Evolutionary conservation across 2,797 vertebrate species (phyloP).

Genomic region (Premnoplex brunnescens): DNA sequence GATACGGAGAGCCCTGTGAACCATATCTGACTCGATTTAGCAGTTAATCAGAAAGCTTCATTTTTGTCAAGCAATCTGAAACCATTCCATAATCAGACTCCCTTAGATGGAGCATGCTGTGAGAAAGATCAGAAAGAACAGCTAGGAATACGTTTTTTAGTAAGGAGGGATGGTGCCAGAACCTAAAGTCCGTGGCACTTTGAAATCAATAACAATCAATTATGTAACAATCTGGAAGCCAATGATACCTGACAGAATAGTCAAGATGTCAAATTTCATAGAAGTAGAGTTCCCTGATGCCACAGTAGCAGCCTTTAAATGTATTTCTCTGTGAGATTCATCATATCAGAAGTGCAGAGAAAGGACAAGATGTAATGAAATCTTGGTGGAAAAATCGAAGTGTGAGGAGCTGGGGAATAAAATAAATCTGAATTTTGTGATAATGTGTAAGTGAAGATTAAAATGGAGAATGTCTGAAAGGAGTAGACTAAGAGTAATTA

Average conservation of each 20-base stretch:
- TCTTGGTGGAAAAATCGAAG: not conserved
- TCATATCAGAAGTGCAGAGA: not conserved
- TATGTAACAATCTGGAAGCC: slow-evolving; percentile 30
- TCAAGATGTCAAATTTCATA: slow-evolving; percentile 20
- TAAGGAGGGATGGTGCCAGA: not conserved
- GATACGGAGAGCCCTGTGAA: not conserved
- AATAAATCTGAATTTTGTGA: not conserved
- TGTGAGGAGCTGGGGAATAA: not conserved
- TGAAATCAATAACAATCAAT: slow-evolving; percentile 51
- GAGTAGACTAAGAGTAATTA: not conserved
- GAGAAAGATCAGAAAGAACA: not conserved
- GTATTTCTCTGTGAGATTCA: not conserved
- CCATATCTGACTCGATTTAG: not conserved
- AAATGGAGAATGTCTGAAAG: not conserved
- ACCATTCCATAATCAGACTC: slow-evolving; percentile 3
- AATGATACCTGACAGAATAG: not conserved
- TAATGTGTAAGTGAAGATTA: not conserved
- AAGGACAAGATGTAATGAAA: not conserved
- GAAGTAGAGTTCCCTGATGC: slow-evolving; percentile 4
- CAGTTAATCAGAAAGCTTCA: not conserved
- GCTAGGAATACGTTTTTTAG: not conserved
- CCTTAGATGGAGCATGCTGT: not conserved
- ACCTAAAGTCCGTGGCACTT: not conserved
- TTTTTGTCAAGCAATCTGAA: not conserved
- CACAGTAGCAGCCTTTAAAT: not conserved